A percentile compares a stretch with the other conserved stretches of the same genome.
phyloP scores from a whole-genome alignment of 2,113 vertebrate genomes.

The Oreochromis spilurus region DNA sequence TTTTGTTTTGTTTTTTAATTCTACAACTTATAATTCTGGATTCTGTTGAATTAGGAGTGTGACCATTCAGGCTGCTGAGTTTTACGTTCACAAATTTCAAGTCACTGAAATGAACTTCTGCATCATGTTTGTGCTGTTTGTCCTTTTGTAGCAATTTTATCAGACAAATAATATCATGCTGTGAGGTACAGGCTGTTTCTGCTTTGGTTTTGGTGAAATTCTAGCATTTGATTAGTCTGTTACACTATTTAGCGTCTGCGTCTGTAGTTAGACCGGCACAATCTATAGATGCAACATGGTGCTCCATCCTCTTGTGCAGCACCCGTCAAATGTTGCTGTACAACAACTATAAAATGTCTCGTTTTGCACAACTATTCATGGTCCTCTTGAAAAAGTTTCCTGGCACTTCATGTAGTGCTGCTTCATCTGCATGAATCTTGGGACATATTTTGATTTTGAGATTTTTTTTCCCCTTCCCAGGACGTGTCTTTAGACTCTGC shows the following conservation, averaged over 20 bases:
- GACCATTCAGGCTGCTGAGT: neutral
- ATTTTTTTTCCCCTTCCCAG: neutral
- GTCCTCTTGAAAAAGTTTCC: neutral
- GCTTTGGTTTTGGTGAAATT: neutral
- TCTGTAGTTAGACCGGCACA: neutral
- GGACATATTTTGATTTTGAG: neutral
- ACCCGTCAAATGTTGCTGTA: neutral
- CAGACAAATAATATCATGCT: neutral
- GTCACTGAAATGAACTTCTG: neutral
- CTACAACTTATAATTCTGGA: neutral
- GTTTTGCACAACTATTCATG: neutral
- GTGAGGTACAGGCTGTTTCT: neutral
- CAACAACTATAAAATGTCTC: neutral
- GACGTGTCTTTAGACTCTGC: neutral
- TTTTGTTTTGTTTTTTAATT: neutral
- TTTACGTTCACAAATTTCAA: neutral
- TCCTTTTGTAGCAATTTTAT: neutral
- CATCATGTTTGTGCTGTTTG: neutral
- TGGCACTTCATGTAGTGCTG: neutral
- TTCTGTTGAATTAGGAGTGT: neutral
- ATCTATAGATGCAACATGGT: fast-evolving
- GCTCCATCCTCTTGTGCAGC: neutral
- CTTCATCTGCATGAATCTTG: neutral
- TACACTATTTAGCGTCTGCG: neutral
- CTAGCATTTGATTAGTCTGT: neutral